These are phyloP conservation scores for Archilochus colubris DNA, from an alignment of 2,113 vertebrate species.

Conservation along the genomic window DNA sequence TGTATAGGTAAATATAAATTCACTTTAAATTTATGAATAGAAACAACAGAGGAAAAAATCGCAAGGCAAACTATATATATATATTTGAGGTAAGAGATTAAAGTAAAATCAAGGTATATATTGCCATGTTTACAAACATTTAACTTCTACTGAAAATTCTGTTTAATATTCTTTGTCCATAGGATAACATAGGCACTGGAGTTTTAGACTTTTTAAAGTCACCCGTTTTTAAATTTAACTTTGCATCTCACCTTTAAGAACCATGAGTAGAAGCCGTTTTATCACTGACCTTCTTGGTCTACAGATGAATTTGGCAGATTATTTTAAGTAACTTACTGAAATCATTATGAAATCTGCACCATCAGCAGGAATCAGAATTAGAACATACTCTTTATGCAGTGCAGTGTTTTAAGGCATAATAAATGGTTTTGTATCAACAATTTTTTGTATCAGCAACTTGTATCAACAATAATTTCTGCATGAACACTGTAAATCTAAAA, in stretches of 20 bases:
- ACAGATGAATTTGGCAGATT: neutral
- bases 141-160: neutral
- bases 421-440: neutral
- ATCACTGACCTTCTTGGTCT: neutral
- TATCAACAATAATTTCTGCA: neutral
- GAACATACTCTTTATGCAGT: neutral
- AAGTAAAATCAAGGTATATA: neutral
- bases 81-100: neutral
- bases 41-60: neutral
- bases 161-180: neutral
- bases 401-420: neutral
- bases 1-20: neutral
- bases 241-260: neutral
- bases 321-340: neutral
- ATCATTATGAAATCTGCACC: neutral
- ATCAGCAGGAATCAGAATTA: neutral
- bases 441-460: neutral
- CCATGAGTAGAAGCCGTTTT: neutral
- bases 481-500: neutral
- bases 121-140: neutral
- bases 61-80: neutral
- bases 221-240: neutral
- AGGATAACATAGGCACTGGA: neutral
- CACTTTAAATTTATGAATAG: neutral
- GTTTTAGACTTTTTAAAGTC: neutral